Percentiles rank a stretch among this genome's conserved stretches.
Conservation (phyloP, 2,113 vertebrate genomes). For the Hyla sarda region DNA sequence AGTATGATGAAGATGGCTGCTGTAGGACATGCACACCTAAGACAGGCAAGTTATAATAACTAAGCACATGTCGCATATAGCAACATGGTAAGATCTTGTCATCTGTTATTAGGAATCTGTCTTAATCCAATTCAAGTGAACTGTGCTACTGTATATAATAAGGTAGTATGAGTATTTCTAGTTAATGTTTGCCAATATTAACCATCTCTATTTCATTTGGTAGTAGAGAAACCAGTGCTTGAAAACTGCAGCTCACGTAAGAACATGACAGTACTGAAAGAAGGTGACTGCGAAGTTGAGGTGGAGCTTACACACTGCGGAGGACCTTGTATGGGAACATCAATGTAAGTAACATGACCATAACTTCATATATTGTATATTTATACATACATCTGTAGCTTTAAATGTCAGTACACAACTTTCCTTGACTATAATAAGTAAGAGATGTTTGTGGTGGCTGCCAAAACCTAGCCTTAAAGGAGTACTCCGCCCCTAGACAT, state of each 20-base stretch:
- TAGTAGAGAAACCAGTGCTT: constrained; percentile 38
- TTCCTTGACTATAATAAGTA: no score
- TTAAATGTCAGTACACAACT: no score
- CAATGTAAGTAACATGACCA: constrained; percentile 35
- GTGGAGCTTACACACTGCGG: constrained; percentile 45
- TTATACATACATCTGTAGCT: neutral
- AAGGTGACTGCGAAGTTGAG: constrained; percentile 34
- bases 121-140: neutral
- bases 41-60: constrained; percentile 31
- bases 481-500: no score
- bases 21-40: constrained; percentile 48
- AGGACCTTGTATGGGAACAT: constrained; percentile 53
- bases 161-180: neutral
- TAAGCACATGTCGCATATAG: neutral
- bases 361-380: neutral
- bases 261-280: neutral
- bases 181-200: neutral
- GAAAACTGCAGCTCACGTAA: constrained; percentile 35
- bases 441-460: no score
- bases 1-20: constrained; percentile 44
- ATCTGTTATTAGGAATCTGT: neutral
- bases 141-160: neutral
- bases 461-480: no score
- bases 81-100: neutral
- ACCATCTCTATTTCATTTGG: neutral